Conservation (phyloP, 2,797 vertebrate species). For the Pipistrellus nathusii region DNA sequence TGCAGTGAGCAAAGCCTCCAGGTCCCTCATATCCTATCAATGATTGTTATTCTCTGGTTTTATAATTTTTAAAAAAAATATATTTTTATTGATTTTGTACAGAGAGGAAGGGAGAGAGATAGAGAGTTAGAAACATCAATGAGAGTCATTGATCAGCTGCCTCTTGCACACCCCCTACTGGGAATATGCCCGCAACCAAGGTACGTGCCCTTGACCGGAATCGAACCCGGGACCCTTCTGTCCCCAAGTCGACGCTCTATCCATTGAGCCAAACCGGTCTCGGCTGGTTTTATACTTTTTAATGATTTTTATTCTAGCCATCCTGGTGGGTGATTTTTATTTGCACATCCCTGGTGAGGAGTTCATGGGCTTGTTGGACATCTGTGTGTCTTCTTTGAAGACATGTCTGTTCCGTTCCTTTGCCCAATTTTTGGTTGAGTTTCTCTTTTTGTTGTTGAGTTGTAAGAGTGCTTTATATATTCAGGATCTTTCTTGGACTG, state of each 20-base stretch:
- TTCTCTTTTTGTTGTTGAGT: neutral
- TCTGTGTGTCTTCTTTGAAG: neutral
- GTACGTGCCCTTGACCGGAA: no score
- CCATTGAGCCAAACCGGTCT: no score
- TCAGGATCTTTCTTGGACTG: neutral
- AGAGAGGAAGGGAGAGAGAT: no score
- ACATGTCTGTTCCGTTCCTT: neutral
- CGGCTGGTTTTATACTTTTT: neutral
- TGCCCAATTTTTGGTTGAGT: neutral
- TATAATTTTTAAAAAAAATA: neutral
- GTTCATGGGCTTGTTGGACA: neutral
- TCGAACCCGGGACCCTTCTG: no score
- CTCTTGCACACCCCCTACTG: no score
- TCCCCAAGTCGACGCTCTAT: no score
- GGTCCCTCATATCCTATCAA: neutral
- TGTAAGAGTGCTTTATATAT: conserved; percentile 11
- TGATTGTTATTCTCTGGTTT: neutral
- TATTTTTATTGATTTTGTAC: no score
- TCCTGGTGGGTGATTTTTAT: neutral
- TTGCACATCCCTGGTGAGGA: neutral
- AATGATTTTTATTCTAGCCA: neutral
- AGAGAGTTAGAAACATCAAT: no score
- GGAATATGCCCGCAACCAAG: no score
- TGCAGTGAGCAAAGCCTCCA: neutral
- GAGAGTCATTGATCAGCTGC: no score